phyloP scores from a whole-genome alignment of 2,113 vertebrate genomes.

The Antigone vipio region DNA sequence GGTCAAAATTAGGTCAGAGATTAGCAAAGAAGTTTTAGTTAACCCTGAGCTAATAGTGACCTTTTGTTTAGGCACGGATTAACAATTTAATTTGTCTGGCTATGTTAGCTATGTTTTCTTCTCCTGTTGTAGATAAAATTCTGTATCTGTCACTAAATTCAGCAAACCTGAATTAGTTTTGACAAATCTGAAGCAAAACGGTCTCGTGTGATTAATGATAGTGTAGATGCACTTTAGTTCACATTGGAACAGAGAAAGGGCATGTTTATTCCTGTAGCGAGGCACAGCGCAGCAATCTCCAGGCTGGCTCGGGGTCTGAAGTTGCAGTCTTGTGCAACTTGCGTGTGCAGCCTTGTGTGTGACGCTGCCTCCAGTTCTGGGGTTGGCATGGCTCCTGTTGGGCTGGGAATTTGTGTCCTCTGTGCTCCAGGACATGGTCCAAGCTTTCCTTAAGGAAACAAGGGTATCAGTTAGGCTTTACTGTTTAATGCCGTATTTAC shows the following conservation, averaged over 20 bases:
- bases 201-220: neutral
- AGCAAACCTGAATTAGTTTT: neutral
- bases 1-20: constrained; percentile 22
- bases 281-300: neutral
- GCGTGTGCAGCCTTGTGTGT: rapidly evolving
- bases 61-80: constrained; percentile 22
- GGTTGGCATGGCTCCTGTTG: neutral
- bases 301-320: neutral
- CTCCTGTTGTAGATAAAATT: neutral
- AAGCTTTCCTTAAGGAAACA: neutral
- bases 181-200: constrained; percentile 23
- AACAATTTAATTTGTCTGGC: constrained; percentile 2
- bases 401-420: neutral
- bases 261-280: neutral
- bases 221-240: neutral
- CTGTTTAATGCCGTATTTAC: neutral
- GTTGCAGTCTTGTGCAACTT: neutral
- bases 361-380: neutral
- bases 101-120: neutral
- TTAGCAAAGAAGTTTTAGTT: constrained; percentile 14
- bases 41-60: neutral
- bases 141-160: neutral
- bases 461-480: neutral
- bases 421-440: neutral
- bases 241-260: neutral